These are phyloP conservation scores for Pangasius sanitwongsei DNA, from an alignment of 2,797 vertebrate species.

Conservation along the genomic window DNA sequence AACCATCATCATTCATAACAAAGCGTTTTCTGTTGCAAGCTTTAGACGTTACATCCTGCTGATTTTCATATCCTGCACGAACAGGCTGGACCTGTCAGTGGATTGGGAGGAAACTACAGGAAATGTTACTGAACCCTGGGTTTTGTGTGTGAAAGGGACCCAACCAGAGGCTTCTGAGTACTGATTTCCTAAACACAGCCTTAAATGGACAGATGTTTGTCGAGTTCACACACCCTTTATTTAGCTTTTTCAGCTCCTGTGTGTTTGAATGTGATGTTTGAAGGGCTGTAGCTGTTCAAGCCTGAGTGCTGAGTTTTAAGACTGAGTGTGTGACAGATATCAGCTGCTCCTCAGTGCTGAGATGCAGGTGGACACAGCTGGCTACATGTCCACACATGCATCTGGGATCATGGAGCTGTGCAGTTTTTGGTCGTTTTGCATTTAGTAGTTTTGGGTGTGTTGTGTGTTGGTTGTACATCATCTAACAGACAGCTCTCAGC, in stretches of 20 bases:
- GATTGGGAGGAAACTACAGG: not conserved
- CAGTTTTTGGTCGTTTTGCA: not conserved
- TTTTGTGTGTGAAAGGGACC: not conserved
- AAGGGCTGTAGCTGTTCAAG: not conserved
- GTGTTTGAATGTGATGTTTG: too few relatives aligned
- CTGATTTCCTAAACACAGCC: not conserved
- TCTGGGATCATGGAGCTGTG: slow-evolving; percentile 4
- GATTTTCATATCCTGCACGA: not conserved
- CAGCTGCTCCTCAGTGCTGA: not conserved
- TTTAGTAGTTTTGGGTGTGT: slow-evolving; percentile 14
- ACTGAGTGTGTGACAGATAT: not conserved
- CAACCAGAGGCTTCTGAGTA: not conserved
- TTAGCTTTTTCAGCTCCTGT: not conserved
- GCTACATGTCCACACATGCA: not conserved
- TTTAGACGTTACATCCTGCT: not conserved
- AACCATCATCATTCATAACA: not conserved
- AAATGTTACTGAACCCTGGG: not conserved
- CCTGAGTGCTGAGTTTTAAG: not conserved
- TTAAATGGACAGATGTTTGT: not conserved
- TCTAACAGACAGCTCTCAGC: slow-evolving; percentile 44
- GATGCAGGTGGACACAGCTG: not conserved
- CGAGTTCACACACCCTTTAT: not conserved
- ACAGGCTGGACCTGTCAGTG: not conserved
- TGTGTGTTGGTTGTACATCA: slow-evolving; percentile 22
- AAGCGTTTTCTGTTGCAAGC: not conserved